Evolutionary conservation across 1,140 invertebrate species (phyloP).

Genomic region (Helicoverpa zea): DNA sequence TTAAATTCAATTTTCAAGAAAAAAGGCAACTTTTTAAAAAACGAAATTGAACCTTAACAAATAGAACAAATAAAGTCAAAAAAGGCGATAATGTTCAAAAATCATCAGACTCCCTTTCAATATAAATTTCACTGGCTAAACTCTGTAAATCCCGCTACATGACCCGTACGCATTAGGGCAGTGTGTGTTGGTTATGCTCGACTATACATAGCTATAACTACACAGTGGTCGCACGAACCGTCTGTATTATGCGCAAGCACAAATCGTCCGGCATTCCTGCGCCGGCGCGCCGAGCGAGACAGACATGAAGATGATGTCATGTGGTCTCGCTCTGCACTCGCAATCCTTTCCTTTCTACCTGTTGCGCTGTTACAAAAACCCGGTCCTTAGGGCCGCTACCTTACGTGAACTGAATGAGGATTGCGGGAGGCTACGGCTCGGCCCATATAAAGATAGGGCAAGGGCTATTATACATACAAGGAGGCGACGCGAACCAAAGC

Average conservation of each 20-base stretch:
- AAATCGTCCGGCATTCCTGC: conserved; percentile 86
- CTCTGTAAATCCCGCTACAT: conserved; percentile 84
- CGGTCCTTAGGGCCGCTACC: conserved; percentile 85
- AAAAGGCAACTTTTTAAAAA: not conserved
- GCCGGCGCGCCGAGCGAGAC: conserved; percentile 74
- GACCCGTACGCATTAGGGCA: conserved; percentile 86
- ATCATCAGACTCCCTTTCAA: conserved; percentile 85
- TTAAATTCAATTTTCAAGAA: not conserved
- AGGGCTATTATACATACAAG: conserved; percentile 77
- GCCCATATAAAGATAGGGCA: conserved; percentile 85
- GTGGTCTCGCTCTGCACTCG: conserved; percentile 75
- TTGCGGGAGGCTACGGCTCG: conserved; percentile 83
- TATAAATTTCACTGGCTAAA: conserved; percentile 86
- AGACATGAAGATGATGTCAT: conserved; percentile 67
- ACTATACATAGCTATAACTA: conserved; percentile 65
- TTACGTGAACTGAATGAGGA: conserved; percentile 85
- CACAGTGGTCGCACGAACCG: conserved; percentile 66
- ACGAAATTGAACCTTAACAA: not conserved
- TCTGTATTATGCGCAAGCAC: conserved; percentile 78
- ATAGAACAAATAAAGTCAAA: conserved; percentile 32
- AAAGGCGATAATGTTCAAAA: conserved; percentile 74
- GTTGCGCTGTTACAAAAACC: conserved; percentile 86
- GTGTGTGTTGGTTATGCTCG: conserved; percentile 80
- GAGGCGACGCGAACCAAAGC: conserved; percentile 65
- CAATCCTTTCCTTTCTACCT: conserved; percentile 86